Evolutionary conservation across 2,113 vertebrate genomes (phyloP), one percentile per base, ranked within the genome.

Genomic region (Acanthochromis polyacanthus): DNA sequence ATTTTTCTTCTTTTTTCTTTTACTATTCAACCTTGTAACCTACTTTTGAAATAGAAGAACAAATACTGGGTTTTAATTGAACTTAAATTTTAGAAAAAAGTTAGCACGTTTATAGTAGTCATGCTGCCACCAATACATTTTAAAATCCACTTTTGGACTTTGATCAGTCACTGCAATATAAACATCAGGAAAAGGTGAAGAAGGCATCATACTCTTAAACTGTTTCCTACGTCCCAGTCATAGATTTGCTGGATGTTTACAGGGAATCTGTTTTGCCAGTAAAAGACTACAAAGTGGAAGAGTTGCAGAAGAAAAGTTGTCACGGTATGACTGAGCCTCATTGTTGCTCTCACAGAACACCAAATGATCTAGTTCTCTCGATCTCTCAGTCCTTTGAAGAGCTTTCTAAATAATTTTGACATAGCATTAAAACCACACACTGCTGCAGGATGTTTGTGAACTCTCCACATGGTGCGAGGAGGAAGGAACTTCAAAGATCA

Each of bases 231-330:
- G 12, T 43, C 12, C 1, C 14, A 51, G 48, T 6, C 19, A n/a
- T 16, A 20, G 48, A 19, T 51, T 20, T 51, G 16, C 6, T 3
- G 17, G 48, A 4, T 43, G 40, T 55, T 15, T 43, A 45, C 40
- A 43, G 14, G 32, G 3, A 32, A 71, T 53, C 62, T 72, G 22
- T 63, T 4, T 25, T 30, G n/a, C 32, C 30, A 82, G 71, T 59
- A 73, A 84, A 76, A 74, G 51, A 51, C 50, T 52, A 65, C 87
- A 76, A 65, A 78, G 66, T 78, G 77, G 57, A 2, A 8, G 7
- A 61, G 67, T 48, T 61, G 53, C 48, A 61, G 17, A 30, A 25
- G 28, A 4, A 2, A 5, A 51, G 77, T 10, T 76, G 4, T 6
- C 17, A 7, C n/a, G 40, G 65, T 20, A 67, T 76, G 60, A 67